Evolutionary conservation across 2,797 vertebrate species (phyloP).

Genomic region (Leptatherina wallacei): DNA sequence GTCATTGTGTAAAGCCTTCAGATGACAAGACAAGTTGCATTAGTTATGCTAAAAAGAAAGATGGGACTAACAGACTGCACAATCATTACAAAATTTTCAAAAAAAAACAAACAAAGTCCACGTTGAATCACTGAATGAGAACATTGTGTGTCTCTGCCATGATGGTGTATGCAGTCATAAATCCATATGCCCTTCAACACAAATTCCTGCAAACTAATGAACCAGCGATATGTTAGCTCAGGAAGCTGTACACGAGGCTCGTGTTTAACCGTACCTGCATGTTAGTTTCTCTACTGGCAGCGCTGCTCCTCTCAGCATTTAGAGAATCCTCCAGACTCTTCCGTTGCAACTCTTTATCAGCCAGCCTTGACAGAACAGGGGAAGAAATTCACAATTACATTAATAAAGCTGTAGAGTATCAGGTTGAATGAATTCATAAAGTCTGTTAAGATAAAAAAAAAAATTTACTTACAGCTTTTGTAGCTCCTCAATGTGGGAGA

Average conservation of each 20-base stretch:
- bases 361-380: slow-evolving; percentile 81
- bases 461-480: slow-evolving; percentile 90
- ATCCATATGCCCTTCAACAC: slow-evolving; percentile 3
- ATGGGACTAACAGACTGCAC: not conserved
- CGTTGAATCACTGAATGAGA: slow-evolving; percentile 12
- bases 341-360: slow-evolving; percentile 94
- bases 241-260: slow-evolving; percentile 12
- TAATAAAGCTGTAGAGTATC: not conserved
- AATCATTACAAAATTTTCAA: not conserved
- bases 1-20: slow-evolving; percentile 91
- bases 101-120: not conserved
- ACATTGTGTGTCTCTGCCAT: not conserved
- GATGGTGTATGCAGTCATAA: not conserved
- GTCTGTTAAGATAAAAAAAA: slow-evolving; percentile 9
- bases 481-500: slow-evolving; percentile 94
- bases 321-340: slow-evolving; percentile 95
- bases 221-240: slow-evolving; percentile 21
- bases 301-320: slow-evolving; percentile 89
- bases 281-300: slow-evolving; percentile 90
- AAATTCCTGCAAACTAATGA: slow-evolving; percentile 49
- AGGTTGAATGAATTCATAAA: not conserved
- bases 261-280: slow-evolving; percentile 88
- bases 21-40: slow-evolving; percentile 2
- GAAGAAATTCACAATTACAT: not conserved
- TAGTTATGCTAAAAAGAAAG: slow-evolving; percentile 1